phyloP scores from a whole-genome alignment of 2,888 invertebrate species.

The Mamestra brassicae region DNA sequence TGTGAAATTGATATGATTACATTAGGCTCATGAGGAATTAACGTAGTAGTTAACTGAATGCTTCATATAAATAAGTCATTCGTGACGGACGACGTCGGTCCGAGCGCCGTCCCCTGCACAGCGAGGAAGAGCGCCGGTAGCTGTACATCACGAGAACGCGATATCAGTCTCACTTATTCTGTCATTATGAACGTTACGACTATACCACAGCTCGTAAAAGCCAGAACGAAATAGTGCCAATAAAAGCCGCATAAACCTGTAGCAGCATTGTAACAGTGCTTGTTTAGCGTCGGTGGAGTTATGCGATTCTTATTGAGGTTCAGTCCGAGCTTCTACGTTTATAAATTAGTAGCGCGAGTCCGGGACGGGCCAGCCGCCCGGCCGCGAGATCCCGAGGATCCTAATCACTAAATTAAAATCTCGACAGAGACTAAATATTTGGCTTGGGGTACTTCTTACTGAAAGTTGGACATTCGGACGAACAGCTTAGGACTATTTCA shows the following conservation, averaged over 20 bases:
- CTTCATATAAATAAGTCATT: conserved; percentile 79
- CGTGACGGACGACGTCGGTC: conserved; percentile 49
- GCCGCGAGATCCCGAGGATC: conserved; percentile 73
- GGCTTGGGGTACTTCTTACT: conserved; percentile 69
- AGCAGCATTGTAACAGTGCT: conserved; percentile 41
- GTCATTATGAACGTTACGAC: conserved; percentile 88
- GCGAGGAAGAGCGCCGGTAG: conserved; percentile 69
- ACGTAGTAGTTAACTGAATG: conserved; percentile 87
- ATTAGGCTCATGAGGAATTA: conserved; percentile 84
- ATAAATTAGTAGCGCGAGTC: conserved; percentile 78
- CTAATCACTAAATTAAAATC: conserved; percentile 80
- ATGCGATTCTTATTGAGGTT: conserved; percentile 74
- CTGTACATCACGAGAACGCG: conserved; percentile 85
- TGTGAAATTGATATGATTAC: conserved; percentile 87
- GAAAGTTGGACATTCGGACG: conserved; percentile 68
- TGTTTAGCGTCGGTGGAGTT: conserved; percentile 54
- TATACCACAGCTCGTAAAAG: conserved; percentile 83
- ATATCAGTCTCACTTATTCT: conserved; percentile 90
- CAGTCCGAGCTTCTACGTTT: conserved; percentile 73
- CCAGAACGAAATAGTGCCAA: conserved; percentile 71
- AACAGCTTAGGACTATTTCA: conserved; percentile 67
- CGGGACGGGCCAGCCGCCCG: conserved; percentile 83
- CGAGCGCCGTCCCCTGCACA: conserved; percentile 57
- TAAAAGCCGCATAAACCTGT: conserved; percentile 74
- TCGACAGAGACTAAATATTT: conserved; percentile 77